Conservation (phyloP, 2,113 vertebrate genomes). For the Phrynocephalus versicolor region DNA sequence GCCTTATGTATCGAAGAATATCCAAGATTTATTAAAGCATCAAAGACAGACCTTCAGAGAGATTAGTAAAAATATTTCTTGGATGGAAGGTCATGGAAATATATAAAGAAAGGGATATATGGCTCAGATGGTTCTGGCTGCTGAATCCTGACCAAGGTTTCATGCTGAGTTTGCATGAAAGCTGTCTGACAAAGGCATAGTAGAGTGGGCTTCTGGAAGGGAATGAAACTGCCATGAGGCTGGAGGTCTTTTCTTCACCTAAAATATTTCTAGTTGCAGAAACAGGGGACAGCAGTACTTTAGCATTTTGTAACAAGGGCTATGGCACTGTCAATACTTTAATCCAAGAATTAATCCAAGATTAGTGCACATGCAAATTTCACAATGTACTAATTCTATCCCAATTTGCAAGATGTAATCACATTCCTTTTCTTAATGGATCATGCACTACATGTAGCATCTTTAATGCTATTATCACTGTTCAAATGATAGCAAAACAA, state of each 20-base stretch:
- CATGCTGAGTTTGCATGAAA: not conserved
- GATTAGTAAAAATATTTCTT: constrained; percentile 19
- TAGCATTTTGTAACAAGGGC: not conserved
- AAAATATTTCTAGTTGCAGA: not conserved
- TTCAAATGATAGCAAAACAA: not conserved
- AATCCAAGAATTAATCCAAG: not conserved
- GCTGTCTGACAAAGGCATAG: not conserved
- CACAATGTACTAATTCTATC: not conserved
- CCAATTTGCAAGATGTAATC: not conserved
- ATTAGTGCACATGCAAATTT: too few species aligned
- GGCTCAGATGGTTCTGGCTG: too few species aligned
- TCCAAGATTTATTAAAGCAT: not conserved
- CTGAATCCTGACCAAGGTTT: too few species aligned
- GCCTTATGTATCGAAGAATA: constrained; percentile 37
- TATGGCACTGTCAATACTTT: not conserved
- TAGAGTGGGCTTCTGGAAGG: not conserved
- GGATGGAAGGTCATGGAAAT: constrained; percentile 5
- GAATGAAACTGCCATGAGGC: not conserved
- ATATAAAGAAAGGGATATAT: not conserved
- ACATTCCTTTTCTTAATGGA: not conserved
- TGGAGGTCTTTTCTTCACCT: not conserved
- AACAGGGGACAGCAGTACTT: not conserved
- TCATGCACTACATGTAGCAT: not conserved
- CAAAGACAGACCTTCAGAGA: constrained; percentile 42
- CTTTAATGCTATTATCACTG: not conserved